phyloP scores from a whole-genome alignment of 1,140 invertebrate genomes.

The Centruroides sculpturatus region DNA sequence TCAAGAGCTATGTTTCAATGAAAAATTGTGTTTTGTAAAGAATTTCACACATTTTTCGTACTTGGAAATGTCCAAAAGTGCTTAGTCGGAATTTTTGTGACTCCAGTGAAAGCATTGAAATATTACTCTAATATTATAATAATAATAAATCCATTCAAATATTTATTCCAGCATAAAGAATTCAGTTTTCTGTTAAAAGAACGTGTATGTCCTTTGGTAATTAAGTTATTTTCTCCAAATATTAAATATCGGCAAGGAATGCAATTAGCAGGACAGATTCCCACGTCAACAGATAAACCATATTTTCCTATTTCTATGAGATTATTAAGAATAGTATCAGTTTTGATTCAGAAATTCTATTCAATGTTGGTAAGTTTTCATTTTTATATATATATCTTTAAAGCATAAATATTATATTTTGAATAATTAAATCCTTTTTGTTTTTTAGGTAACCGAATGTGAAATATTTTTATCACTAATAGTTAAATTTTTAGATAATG shows the following conservation, averaged over 20 bases:
- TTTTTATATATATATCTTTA: too few species aligned
- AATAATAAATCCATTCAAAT: background rate
- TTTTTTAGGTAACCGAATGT: constrained; percentile 78
- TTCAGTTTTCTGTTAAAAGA: constrained; percentile 92
- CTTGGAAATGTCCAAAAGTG: too few species aligned
- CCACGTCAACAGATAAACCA: constrained; percentile 66
- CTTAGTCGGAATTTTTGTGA: too few species aligned
- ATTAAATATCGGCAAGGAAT: constrained; percentile 60
- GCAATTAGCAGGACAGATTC: constrained; percentile 34
- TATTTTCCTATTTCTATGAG: constrained; percentile 95
- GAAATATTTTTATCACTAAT: constrained; percentile 95
- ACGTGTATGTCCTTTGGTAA: constrained; percentile 89
- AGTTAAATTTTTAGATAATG: constrained; percentile 91
- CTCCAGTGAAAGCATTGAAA: too few species aligned
- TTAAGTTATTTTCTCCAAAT: constrained; percentile 94
- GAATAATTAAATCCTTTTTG: background rate
- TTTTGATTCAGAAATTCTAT: constrained; percentile 89
- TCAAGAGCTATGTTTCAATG: too few species aligned
- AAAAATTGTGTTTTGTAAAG: too few species aligned
- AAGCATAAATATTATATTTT: too few species aligned
- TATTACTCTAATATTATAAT: too few species aligned
- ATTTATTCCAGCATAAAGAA: constrained; percentile 63
- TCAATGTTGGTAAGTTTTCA: constrained; percentile 54
- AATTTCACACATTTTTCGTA: too few species aligned
- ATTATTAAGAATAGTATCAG: constrained; percentile 76